Evolutionary conservation across 2,797 vertebrate species (phyloP), one percentile per base, ranked within the genome.

Genomic region (Oreochromis mossambicus): DNA sequence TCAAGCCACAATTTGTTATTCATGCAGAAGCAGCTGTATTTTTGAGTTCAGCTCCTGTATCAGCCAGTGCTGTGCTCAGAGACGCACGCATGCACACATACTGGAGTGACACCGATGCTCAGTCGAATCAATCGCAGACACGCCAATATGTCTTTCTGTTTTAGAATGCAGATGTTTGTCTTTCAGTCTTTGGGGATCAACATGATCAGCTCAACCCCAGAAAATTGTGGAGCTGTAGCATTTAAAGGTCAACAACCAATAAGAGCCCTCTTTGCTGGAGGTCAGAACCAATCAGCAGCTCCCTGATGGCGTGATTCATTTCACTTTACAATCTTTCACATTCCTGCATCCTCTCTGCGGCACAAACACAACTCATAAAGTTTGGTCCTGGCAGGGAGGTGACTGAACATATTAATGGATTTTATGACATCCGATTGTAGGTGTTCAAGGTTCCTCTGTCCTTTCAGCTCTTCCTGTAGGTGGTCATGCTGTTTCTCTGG

Each of bases 281-380:
- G 89, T 91, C 86, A 87, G 26, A 89, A 63, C 92, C 91, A 94
- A 94, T 94, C 92, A 92, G 81, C 58, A 41, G 48, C 81, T 88
- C 63, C 78, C 81, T 15, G 41, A 56, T 17, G n/a, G 34, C 52
- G 54, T 54, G 79, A 81, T 43, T 79, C 76, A 54, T 76, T 75
- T 83, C 77, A 86, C 54, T 54, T 91, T 88, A 83, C 12, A 21
- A 78, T 75, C 55, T n/a, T 70, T 84, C 89, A 61, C 86, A 76
- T 79, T 77, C 24, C 26, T 19, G n/a, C n/a, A 8, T 87, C 66
- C 34, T 55, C 5, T 19, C 80, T 1, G 14, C 56, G 3, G 21
- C 87, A 61, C 75, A 50, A 82, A 78, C 54, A 70, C 38, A 80
- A 68, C 68, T 85, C 84, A 77, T 91, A 88, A 89, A 88, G 46